A percentile compares a stretch with the other conserved stretches of the same genome.
phyloP scores from a whole-genome alignment of 2,113 vertebrate genomes.

The Dasyprocta punctata region DNA sequence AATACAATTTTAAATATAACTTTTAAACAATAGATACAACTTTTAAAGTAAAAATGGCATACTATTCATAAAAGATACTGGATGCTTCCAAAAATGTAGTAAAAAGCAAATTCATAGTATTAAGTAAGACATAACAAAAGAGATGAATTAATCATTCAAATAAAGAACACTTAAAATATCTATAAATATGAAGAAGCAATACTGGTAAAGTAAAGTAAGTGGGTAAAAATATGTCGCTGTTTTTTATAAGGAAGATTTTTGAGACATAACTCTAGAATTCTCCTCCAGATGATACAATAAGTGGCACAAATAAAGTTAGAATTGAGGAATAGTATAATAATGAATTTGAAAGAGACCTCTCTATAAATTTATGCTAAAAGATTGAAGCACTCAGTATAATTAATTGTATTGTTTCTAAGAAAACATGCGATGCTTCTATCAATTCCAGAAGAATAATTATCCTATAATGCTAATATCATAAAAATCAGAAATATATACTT shows the following conservation, averaged over 20 bases:
- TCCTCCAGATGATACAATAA: not conserved
- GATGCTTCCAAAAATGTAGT: slow-evolving; percentile 73
- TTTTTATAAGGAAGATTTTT: not conserved
- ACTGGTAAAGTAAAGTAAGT: not conserved
- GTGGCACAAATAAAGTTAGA: not conserved
- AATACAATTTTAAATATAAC: not conserved
- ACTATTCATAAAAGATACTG: not conserved
- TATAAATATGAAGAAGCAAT: not conserved
- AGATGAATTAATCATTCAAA: not conserved
- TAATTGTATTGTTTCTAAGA: not conserved
- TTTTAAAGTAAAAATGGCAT: slow-evolving; percentile 28
- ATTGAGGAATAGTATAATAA: not conserved
- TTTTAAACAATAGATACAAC: not conserved
- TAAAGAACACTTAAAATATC: not conserved
- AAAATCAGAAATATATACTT: not conserved
- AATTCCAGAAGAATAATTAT: not conserved
- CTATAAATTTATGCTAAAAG: not conserved
- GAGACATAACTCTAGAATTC: not conserved
- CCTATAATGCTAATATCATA: not conserved
- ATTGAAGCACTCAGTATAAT: not conserved
- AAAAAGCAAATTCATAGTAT: slow-evolving; percentile 71
- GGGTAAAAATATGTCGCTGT: not conserved
- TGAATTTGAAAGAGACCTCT: not conserved
- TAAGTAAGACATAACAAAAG: slow-evolving; percentile 16
- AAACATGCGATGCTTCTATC: not conserved